These are phyloP conservation scores for Sebastes trivittatus DNA, from an alignment of 2,797 vertebrate species.

Conservation along the genomic window DNA sequence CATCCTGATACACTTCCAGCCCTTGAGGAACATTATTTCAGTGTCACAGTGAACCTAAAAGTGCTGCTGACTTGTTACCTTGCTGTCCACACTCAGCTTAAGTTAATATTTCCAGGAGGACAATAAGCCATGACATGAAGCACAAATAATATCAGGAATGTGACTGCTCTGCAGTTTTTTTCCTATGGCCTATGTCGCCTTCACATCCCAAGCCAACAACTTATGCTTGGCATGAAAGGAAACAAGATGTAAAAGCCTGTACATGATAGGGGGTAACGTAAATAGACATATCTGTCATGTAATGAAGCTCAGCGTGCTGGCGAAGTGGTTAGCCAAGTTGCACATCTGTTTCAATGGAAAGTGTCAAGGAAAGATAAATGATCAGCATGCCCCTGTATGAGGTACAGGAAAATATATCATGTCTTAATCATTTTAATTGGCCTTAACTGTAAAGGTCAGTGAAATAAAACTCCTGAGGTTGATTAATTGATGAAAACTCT, in stretches of 20 bases:
- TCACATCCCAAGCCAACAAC: not conserved
- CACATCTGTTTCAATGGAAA: conserved; percentile 29
- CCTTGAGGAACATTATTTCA: not conserved
- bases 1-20: not conserved
- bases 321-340: conserved; percentile 18
- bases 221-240: not conserved
- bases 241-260: not conserved
- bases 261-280: not conserved
- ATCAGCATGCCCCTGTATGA: conserved; percentile 14
- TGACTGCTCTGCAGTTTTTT: not conserved
- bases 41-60: not conserved
- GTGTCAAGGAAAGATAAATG: conserved; percentile 50
- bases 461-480: conserved; percentile 40
- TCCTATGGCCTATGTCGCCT: not conserved
- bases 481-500: conserved; percentile 51
- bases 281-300: conserved; percentile 18
- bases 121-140: not conserved
- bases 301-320: not conserved
- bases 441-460: conserved; percentile 59
- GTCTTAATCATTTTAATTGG: conserved; percentile 62
- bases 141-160: not conserved
- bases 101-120: not conserved
- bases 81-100: not conserved
- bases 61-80: not conserved
- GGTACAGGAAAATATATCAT: conserved; percentile 34